These are phyloP conservation scores for Glyptemys insculpta DNA, from an alignment of 2,797 vertebrate genomes.

Conservation along the genomic window DNA sequence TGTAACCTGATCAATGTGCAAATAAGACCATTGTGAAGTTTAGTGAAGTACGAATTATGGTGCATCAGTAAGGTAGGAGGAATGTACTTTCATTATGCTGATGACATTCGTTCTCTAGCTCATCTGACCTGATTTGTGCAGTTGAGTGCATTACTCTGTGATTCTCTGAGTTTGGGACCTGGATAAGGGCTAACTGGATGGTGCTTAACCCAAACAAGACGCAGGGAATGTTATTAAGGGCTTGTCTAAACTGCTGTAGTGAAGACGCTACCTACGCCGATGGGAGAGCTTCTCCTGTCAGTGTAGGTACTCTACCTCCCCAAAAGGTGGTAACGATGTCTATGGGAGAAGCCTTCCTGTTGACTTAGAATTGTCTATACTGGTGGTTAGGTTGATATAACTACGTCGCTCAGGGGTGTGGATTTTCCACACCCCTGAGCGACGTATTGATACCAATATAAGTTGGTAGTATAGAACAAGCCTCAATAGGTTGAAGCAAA, in stretches of 20 bases:
- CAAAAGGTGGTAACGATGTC: background rate
- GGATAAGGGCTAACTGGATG: background rate
- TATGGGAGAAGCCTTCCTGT: background rate
- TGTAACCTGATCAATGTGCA: rapidly evolving
- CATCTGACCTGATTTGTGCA: background rate
- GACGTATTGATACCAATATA: background rate
- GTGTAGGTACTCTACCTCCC: background rate
- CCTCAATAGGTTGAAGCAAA: background rate
- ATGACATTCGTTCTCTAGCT: background rate
- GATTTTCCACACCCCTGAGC: no score
- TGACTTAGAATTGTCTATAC: background rate
- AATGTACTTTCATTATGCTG: background rate
- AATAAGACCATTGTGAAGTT: background rate
- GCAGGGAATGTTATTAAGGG: background rate
- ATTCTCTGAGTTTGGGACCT: background rate
- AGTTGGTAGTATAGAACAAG: background rate
- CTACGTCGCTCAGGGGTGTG: no score
- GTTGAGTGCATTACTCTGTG: background rate
- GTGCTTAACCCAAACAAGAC: background rate
- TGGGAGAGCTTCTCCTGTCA: background rate
- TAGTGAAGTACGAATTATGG: background rate
- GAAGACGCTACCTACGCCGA: background rate
- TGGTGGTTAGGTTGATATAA: background rate
- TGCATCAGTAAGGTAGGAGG: background rate
- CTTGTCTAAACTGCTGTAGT: background rate